phyloP scores from a whole-genome alignment of 1,140 invertebrate genomes.

The Orius insidiosus region DNA sequence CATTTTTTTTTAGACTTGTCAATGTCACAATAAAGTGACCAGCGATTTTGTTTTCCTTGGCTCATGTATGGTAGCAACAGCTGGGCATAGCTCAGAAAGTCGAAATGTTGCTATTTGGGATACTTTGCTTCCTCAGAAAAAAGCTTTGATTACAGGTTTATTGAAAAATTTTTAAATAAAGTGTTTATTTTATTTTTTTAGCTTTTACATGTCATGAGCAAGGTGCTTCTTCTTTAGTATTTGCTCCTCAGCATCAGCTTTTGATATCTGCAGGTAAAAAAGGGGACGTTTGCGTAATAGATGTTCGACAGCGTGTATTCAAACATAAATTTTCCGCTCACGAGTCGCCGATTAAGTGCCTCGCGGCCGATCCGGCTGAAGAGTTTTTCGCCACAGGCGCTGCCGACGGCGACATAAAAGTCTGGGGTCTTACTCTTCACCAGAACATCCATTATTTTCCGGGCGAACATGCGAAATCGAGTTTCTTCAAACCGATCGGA shows the following conservation, averaged over 20 bases:
- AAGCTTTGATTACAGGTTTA: slow-evolving; percentile 72
- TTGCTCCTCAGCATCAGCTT: slow-evolving; percentile 80
- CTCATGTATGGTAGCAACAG: slow-evolving; percentile 91
- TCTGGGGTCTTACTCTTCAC: slow-evolving; percentile 76
- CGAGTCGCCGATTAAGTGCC: slow-evolving; percentile 83
- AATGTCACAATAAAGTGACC: slow-evolving; percentile 93
- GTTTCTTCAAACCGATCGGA: slow-evolving; percentile 90
- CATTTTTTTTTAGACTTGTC: slow-evolving; percentile 67
- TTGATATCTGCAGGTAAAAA: slow-evolving; percentile 89
- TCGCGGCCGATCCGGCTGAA: slow-evolving; percentile 84
- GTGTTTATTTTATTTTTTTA: slow-evolving; percentile 22
- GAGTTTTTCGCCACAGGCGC: slow-evolving; percentile 95
- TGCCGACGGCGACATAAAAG: slow-evolving; percentile 97
- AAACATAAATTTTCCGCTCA: slow-evolving; percentile 83
- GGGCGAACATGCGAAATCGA: slow-evolving; percentile 81
- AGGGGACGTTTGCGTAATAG: slow-evolving; percentile 89
- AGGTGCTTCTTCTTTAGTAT: slow-evolving; percentile 71
- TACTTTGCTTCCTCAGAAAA: slow-evolving; percentile 86
- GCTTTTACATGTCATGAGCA: slow-evolving; percentile 86
- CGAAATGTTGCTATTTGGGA: slow-evolving; percentile 99
- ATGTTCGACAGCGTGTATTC: slow-evolving; percentile 73
- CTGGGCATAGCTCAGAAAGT: slow-evolving; percentile 89
- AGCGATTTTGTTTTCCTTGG: slow-evolving; percentile 96
- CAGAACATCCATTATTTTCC: slow-evolving; percentile 72
- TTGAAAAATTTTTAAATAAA: not conserved